Evolutionary conservation across 2,888 invertebrate genomes (phyloP).

Genomic region (Ceramica pisi): DNA sequence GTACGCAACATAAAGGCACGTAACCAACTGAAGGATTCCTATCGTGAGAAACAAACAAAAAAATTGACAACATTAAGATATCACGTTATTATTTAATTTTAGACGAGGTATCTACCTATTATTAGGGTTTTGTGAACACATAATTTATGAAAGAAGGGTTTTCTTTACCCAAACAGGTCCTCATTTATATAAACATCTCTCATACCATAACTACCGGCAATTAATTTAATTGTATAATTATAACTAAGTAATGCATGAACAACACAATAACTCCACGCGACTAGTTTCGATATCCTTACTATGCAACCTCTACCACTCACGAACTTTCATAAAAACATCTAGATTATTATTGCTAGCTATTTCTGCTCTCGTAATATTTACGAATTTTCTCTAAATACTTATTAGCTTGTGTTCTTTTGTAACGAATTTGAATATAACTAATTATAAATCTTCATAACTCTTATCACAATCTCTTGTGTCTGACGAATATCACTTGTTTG

Average conservation of each 20-base stretch:
- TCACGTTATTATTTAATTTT: conserved; percentile 36
- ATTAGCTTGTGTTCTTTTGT: conserved; percentile 16
- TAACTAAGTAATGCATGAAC: conserved; percentile 35
- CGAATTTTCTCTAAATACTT: conserved; percentile 14
- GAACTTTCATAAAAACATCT: conserved; percentile 42
- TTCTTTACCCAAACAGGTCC: conserved; percentile 34
- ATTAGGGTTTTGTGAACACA: conserved; percentile 60
- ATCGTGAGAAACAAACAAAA: conserved; percentile 5
- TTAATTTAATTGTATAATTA: conserved; percentile 37
- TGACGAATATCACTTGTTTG: conserved; percentile 39
- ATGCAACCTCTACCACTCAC: conserved; percentile 25
- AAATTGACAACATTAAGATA: conserved; percentile 25
- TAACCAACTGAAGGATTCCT: conserved; percentile 8
- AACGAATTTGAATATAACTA: conserved; percentile 36
- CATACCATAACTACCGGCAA: conserved; percentile 22
- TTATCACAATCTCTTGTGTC: conserved; percentile 54
- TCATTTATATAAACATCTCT: conserved; percentile 24
- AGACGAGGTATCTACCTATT: conserved; percentile 35
- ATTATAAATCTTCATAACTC: conserved; percentile 21
- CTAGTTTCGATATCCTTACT: conserved; percentile 33
- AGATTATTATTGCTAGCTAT: conserved; percentile 44
- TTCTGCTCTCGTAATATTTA: conserved; percentile 19
- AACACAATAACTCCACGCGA: conserved; percentile 35
- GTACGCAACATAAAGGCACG: conserved; percentile 6
- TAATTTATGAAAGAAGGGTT: conserved; percentile 45